Evolutionary conservation across 2,888 invertebrate genomes (phyloP).

Genomic region (Rhopalosiphum nymphaeae): DNA sequence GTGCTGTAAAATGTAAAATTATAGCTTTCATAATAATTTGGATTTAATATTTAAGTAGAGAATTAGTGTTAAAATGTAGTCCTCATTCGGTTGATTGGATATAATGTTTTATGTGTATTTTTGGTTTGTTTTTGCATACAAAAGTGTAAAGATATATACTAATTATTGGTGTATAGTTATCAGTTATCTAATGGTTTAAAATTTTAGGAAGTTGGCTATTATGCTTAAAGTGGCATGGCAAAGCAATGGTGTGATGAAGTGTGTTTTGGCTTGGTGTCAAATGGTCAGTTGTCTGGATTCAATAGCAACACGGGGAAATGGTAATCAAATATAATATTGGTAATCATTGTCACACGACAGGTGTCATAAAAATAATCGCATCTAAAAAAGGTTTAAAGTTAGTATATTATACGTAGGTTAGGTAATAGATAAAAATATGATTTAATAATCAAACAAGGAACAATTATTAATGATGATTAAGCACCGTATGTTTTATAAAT

Average conservation of each 20-base stretch:
- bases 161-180: background rate
- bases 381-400: background rate
- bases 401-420: background rate
- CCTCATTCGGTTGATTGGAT: background rate
- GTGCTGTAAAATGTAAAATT: background rate
- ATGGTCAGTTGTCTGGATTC: background rate
- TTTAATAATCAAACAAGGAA: background rate
- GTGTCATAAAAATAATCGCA: background rate
- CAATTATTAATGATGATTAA: background rate
- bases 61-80: background rate
- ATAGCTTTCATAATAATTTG: background rate
- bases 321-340: background rate
- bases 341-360: background rate
- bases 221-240: background rate
- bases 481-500: background rate
- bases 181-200: background rate
- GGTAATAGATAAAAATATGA: background rate
- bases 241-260: background rate
- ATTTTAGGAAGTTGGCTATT: background rate
- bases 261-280: background rate
- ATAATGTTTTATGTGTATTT: background rate
- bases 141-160: background rate
- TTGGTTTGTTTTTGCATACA: background rate
- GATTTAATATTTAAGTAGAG: background rate
- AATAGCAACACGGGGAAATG: background rate